Evolutionary conservation across 2,113 vertebrate species (phyloP).

Genomic region (Coregonus clupeaformis): DNA sequence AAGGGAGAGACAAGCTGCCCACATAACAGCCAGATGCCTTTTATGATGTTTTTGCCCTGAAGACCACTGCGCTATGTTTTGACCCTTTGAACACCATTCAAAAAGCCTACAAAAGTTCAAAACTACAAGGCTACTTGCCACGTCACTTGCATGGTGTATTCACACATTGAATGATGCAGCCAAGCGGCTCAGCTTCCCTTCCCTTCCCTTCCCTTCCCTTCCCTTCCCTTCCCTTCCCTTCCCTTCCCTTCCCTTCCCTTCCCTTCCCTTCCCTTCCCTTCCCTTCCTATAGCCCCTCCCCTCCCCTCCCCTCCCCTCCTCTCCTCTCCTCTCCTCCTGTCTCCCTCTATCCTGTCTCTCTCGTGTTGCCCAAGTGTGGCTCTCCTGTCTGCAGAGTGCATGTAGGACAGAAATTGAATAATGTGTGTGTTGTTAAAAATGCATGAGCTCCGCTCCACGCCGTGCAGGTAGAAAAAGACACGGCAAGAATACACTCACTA

Average conservation of each 20-base stretch:
- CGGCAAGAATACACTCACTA: constrained; percentile 9
- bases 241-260: background rate
- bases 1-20: too few species aligned
- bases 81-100: too few species aligned
- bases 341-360: background rate
- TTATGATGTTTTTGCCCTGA: background rate
- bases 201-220: background rate
- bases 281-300: background rate
- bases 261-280: background rate
- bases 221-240: background rate
- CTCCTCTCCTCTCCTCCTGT: background rate
- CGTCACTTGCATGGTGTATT: too few species aligned
- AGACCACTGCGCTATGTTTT: too few species aligned
- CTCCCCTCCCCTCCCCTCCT: background rate
- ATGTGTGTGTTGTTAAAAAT: constrained; percentile 28
- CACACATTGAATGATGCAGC: too few species aligned
- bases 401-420: background rate
- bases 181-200: background rate
- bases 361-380: background rate
- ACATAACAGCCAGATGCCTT: too few species aligned
- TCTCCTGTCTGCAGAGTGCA: background rate
- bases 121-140: too few species aligned
- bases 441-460: constrained; percentile 11
- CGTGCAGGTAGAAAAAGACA: constrained; percentile 15
- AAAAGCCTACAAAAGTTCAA: too few species aligned